Conservation (phyloP, 2,888 invertebrate species). For the Lordiphosa andalusiaca region DNA sequence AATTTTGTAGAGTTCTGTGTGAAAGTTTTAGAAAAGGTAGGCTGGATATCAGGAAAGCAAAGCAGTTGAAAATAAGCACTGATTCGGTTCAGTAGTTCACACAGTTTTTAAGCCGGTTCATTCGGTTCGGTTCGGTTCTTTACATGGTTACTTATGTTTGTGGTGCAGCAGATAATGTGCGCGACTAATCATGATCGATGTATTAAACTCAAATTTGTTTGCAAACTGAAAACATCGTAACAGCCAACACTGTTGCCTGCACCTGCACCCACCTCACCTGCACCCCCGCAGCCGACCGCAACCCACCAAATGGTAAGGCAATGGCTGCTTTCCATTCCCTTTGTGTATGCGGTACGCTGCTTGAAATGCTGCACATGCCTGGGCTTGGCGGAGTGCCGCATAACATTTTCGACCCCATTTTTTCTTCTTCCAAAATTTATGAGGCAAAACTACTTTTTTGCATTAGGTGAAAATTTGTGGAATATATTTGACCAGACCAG, state of each 20-base stretch:
- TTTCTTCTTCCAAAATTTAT: conserved; percentile 51
- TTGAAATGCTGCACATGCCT: conserved; percentile 75
- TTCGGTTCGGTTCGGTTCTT: too few species aligned
- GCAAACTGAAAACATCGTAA: conserved; percentile 5
- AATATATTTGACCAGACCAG: conserved; percentile 65
- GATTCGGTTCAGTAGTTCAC: too few species aligned
- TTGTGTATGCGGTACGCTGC: conserved; percentile 54
- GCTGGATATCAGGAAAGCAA: too few species aligned
- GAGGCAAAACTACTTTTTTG: conserved; percentile 65
- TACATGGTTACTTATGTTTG: too few species aligned
- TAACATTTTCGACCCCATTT: conserved; percentile 58
- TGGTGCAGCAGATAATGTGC: too few species aligned
- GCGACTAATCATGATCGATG: too few species aligned
- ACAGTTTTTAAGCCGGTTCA: too few species aligned
- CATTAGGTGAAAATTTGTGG: conserved; percentile 73
- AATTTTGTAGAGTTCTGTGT: too few species aligned
- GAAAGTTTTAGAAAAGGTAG: too few species aligned
- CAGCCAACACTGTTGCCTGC: conserved; percentile 34
- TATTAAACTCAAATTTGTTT: too few species aligned
- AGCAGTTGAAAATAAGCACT: too few species aligned
- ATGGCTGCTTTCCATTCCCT: conserved; percentile 47
- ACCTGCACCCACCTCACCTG: conserved; percentile 7
- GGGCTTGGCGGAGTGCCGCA: conserved; percentile 69
- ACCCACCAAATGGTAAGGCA: conserved; percentile 55
- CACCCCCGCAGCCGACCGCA: neutral